Base-by-base conservation (phyloP, 2,888 invertebrate genomes). In the Drosophila ezoana region DNA sequence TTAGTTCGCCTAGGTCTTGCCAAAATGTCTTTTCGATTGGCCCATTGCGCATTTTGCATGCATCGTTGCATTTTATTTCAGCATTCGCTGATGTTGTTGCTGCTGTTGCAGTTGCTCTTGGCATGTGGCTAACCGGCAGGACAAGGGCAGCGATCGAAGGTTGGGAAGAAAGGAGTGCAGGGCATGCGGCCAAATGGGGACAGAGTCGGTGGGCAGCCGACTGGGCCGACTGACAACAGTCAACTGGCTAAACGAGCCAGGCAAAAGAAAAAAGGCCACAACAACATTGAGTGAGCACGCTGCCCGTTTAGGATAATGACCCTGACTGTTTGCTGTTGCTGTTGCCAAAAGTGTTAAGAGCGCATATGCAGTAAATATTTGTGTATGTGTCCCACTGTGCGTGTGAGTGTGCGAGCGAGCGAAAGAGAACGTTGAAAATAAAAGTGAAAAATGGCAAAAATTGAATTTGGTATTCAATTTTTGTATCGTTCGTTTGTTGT, bases 251-350 rank as follows among this genome's bases (percentile, higher is more conserved):
- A 58, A 41, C 57, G 61, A 52, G 64, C 56, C 47, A 68, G 62
- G 76, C 76, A 74, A 73, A 67, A 70, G 58, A 66, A 61, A 18
- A 33, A 16, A 37, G 32, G 43, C 44, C 60, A 20, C 54, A 72
- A 20, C 51, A 41, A 45, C 23, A 60, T 37, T 10, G 56, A 32
- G 32, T 43, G 54, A 54, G 16, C 53, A 45, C 61, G 58, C 60
- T 63, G 79, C 79, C 79, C 59, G 67, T 70, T 81, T 76, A 72
- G 81, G 82, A 81, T 85, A 81, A 85, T 85, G 81, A 85, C 81
- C 85, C 82, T 85, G 85, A 66, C 59, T 62, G 58, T 47, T 14
- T 53, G 65, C 44, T 57, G 52, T 51, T 32, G 52, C 40, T 47
- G 62, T 48, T 69, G 79, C 68, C 69, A 79, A 79, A 66, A 74